Base-by-base conservation (phyloP, 1,140 invertebrate species). In the Lepeophtheirus salmonis region DNA sequence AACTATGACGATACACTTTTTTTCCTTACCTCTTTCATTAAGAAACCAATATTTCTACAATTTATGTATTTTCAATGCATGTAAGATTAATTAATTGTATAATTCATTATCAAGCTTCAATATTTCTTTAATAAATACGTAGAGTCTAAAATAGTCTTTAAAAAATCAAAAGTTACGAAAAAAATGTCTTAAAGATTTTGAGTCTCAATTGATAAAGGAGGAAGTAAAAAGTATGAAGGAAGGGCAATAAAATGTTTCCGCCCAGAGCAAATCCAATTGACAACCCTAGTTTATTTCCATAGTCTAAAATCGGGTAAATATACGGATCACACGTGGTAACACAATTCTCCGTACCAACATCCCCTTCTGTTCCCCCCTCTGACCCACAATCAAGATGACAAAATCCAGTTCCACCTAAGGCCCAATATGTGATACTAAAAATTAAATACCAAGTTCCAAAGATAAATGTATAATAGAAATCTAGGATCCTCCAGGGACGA, bases 271-370 rank as follows among this genome's bases (percentile, higher is more conserved):
- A 41, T 10, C 6, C 30, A 41, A 41, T 6, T 41, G 30, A 6
- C 6, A 41, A n/a, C 30, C 53, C 53, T 21, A 22, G 16, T 4
- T 55, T 55, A 12, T 24, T 24, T 21, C 22, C 53, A 16, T 22
- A 55, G 22, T 55, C 53, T 17, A 55, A 22, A 17, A 55, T 55
- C 14, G 53, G 53, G 22, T 55, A 55, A 55, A 55, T 55, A 24
- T 55, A 55, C 4, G 53, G 53, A 55, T 55, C 53, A 55, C 53
- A 55, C 6, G 12, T 20, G 16, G 24, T 55, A n/a, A n/a, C 6
- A n/a, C 30, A 41, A 6, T 41, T 41, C n/a, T 6, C 6, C 6
- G 30, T 6, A n/a, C n/a, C 30, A 41, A 10, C n/a, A n/a, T n/a
- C n/a, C n/a, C n/a, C n/a, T n/a, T n/a, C n/a, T n/a, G n/a, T n/a